These are phyloP conservation scores for Microctonus aethiopoides DNA, from an alignment of 2,888 invertebrate species.

Conservation along the genomic window DNA sequence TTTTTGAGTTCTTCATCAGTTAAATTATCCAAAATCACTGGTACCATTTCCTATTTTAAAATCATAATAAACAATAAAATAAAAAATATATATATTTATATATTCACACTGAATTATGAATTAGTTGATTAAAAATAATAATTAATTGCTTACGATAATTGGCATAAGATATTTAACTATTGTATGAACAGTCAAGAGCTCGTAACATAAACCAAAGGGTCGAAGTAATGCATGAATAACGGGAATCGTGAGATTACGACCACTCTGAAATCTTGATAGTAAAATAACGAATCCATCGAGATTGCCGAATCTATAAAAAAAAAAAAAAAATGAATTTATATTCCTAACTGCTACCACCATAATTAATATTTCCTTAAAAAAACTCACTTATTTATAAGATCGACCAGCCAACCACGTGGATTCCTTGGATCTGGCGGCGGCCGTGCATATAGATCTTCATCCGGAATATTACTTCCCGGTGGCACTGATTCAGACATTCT, in stretches of 20 bases:
- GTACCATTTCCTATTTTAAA: conserved; percentile 82
- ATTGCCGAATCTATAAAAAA: conserved; percentile 79
- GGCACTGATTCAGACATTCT: conserved; percentile 80
- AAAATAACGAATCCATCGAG: conserved; percentile 90
- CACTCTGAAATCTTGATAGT: conserved; percentile 84
- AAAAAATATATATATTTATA: too few relatives aligned
- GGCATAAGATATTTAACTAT: conserved; percentile 94
- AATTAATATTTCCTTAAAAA: background rate
- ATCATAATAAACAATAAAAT: conserved; percentile 7
- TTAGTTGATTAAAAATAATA: background rate
- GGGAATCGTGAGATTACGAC: conserved; percentile 78
- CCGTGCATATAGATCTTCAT: conserved; percentile 80
- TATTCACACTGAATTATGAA: background rate
- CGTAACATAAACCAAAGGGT: conserved; percentile 93
- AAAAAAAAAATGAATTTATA: conserved; percentile 27
- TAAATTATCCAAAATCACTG: conserved; percentile 88
- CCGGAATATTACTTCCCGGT: conserved; percentile 72
- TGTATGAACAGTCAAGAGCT: conserved; percentile 88
- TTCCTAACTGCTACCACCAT: background rate
- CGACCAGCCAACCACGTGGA: conserved; percentile 95
- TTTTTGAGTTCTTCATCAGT: conserved; percentile 96
- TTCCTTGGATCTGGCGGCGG: conserved; percentile 84
- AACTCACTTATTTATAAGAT: conserved; percentile 85
- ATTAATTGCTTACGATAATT: conserved; percentile 78
- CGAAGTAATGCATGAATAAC: conserved; percentile 85